Evolutionary conservation across 1,140 invertebrate species (phyloP).

Genomic region (Zaprionus tsacasi): DNA sequence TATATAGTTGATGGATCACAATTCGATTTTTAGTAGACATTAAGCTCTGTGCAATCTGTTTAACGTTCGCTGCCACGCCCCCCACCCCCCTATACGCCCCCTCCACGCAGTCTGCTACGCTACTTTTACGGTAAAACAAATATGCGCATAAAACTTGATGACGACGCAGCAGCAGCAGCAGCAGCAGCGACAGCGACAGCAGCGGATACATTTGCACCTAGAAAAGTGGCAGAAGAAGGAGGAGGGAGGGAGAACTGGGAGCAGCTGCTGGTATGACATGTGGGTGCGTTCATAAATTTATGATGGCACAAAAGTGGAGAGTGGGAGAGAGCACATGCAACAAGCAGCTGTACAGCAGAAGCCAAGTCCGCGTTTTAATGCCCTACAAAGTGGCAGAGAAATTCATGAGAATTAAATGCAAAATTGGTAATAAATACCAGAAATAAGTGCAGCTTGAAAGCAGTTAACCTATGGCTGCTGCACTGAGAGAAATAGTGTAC

Average conservation of each 20-base stretch:
- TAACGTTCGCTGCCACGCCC: slow-evolving; percentile 44
- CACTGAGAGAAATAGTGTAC: background rate
- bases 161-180: slow-evolving; percentile 29
- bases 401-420: background rate
- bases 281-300: slow-evolving; percentile 58
- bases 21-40: slow-evolving; percentile 82
- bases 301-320: slow-evolving; percentile 26
- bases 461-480: background rate
- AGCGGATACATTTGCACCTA: slow-evolving; percentile 51
- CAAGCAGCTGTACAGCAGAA: slow-evolving; percentile 58
- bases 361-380: slow-evolving; percentile 37
- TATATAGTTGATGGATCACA: slow-evolving; percentile 78
- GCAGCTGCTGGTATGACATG: slow-evolving; percentile 28
- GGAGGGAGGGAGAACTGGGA: background rate
- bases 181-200: background rate
- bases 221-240: background rate
- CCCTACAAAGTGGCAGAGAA: slow-evolving; percentile 16
- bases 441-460: background rate
- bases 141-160: slow-evolving; percentile 64
- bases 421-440: background rate
- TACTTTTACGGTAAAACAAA: slow-evolving; percentile 60
- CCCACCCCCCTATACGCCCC: background rate
- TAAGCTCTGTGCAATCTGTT: slow-evolving; percentile 76
- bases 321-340: slow-evolving; percentile 46
- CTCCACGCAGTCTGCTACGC: slow-evolving; percentile 12